phyloP scores from a whole-genome alignment of 2,888 invertebrate genomes.

The Balanococcus diminutus region DNA sequence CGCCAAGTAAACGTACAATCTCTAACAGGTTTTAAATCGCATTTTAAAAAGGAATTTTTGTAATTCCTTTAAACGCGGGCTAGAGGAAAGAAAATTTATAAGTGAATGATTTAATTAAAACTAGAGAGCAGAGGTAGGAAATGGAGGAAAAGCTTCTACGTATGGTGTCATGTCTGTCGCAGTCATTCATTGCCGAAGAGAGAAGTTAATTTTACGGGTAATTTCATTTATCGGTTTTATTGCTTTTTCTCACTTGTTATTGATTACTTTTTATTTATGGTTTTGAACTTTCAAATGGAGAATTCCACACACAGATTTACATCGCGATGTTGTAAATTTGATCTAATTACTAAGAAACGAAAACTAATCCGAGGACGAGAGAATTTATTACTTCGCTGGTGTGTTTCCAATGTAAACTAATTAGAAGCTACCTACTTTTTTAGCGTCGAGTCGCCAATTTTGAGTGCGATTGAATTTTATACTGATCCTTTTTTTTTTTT shows the following conservation, averaged over 20 bases:
- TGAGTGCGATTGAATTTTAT: neutral
- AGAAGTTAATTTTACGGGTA: constrained; percentile 20
- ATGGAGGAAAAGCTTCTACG: neutral
- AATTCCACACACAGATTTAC: neutral
- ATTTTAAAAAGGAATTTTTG: neutral
- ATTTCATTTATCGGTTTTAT: constrained; percentile 35
- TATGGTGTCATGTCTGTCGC: constrained; percentile 15
- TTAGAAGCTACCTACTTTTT: neutral
- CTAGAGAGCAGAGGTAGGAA: neutral
- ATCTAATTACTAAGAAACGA: constrained; percentile 28
- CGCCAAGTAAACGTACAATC: neutral
- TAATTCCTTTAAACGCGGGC: neutral
- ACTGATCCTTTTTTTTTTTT: neutral
- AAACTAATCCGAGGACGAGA: neutral
- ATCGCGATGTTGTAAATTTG: constrained; percentile 13
- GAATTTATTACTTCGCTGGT: neutral
- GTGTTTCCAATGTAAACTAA: neutral
- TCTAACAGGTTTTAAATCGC: neutral
- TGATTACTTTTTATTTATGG: constrained; percentile 31
- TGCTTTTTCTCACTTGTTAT: constrained; percentile 12
- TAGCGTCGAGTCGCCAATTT: neutral
- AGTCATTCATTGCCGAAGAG: neutral
- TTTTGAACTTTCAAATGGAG: neutral
- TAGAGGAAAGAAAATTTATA: neutral
- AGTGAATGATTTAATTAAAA: constrained; percentile 3